A percentile compares a stretch with the other conserved stretches of the same genome.
Conservation (phyloP, 2,888 invertebrate genomes). For the Eurytoma californica region DNA sequence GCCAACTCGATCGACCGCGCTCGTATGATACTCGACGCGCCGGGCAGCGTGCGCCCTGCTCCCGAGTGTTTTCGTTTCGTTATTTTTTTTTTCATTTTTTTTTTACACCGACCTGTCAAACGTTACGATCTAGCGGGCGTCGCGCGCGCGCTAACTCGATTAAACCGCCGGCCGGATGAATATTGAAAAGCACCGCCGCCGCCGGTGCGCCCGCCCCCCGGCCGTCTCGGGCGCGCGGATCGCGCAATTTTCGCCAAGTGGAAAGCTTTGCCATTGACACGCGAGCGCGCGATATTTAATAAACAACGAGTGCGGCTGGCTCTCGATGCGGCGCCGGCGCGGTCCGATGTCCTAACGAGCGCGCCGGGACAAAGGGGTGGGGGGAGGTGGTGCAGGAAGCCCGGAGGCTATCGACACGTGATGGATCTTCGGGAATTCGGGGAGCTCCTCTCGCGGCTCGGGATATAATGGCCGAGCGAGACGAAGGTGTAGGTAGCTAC, state of each 20-base stretch:
- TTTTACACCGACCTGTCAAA: conserved; percentile 44
- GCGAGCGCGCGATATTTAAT: conserved; percentile 60
- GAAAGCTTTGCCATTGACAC: conserved; percentile 72
- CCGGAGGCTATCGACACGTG: conserved; percentile 48
- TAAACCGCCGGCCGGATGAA: conserved; percentile 49
- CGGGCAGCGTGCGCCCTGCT: not conserved
- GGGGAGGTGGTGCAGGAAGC: not conserved
- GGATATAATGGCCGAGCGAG: conserved; percentile 34
- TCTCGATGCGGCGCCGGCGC: not conserved
- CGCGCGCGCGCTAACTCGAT: conserved; percentile 29
- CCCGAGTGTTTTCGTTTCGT: conserved; percentile 3
- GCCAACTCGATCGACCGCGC: conserved; percentile 28
- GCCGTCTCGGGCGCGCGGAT: not conserved
- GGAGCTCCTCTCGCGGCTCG: conserved; percentile 30
- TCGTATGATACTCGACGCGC: conserved; percentile 8
- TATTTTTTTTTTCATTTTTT: conserved; percentile 25
- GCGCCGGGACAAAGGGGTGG: conserved; percentile 12
- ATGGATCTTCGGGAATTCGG: conserved; percentile 56
- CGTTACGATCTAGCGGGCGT: conserved; percentile 11
- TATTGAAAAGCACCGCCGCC: conserved; percentile 49
- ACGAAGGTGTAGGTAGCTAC: not conserved
- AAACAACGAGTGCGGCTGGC: conserved; percentile 22
- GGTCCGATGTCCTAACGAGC: conserved; percentile 26
- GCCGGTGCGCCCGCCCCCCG: conserved; percentile 58
- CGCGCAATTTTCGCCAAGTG: conserved; percentile 62